These are phyloP conservation scores for Leucania comma DNA, from an alignment of 2,888 invertebrate species.

Conservation along the genomic window DNA sequence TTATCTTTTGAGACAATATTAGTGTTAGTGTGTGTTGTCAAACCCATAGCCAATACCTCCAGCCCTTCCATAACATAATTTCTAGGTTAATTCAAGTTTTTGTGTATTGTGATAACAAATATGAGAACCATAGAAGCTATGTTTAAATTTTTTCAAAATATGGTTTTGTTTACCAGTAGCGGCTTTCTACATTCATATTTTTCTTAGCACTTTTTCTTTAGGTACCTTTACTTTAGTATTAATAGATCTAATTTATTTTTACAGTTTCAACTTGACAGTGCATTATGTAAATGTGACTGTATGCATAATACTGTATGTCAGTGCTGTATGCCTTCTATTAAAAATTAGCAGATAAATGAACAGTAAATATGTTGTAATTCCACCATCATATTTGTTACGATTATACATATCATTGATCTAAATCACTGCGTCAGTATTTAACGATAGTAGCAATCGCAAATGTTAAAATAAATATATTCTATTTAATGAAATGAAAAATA, in stretches of 20 bases:
- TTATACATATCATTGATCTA: conserved; percentile 22
- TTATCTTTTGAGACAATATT: background rate
- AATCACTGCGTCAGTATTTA: conserved; percentile 8
- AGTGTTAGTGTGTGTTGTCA: background rate
- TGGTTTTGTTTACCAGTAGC: background rate
- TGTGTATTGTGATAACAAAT: background rate
- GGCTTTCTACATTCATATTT: background rate
- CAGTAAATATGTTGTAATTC: background rate
- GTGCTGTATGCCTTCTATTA: too few relatives aligned
- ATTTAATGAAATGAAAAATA: background rate
- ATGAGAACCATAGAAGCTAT: background rate
- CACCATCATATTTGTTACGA: background rate
- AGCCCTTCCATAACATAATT: background rate
- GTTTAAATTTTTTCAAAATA: background rate
- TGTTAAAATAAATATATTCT: conserved; percentile 5
- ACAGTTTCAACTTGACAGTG: conserved; percentile 8
- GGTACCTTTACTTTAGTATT: background rate
- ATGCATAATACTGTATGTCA: too few relatives aligned
- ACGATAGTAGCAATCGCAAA: background rate
- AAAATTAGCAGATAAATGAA: too few relatives aligned
- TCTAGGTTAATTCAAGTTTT: background rate
- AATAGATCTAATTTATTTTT: conserved; percentile 4
- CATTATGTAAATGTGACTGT: too few relatives aligned
- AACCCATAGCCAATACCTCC: background rate
- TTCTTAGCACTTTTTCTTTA: background rate